Evolutionary conservation across 2,888 invertebrate species (phyloP).

Genomic region (Pyrgus malvae): DNA sequence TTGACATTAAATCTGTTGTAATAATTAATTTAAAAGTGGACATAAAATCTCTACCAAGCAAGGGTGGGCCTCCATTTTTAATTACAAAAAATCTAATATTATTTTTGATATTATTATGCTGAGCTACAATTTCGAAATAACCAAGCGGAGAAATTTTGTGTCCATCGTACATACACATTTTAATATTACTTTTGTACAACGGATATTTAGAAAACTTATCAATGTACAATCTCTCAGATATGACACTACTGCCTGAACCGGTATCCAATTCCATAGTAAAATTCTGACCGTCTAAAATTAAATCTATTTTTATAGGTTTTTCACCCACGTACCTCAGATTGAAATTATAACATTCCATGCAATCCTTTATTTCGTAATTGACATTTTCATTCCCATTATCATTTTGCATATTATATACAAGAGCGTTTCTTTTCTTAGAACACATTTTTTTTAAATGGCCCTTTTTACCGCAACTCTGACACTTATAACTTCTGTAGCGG

Average conservation of each 20-base stretch:
- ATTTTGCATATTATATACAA: background rate
- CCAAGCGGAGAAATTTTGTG: conserved; percentile 31
- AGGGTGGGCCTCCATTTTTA: conserved; percentile 4
- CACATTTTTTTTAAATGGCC: conserved; percentile 29
- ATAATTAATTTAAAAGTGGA: background rate
- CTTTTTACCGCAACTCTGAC: conserved; percentile 22
- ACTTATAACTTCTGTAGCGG: conserved; percentile 23
- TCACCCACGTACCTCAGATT: conserved; percentile 25
- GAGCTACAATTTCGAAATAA: conserved; percentile 1
- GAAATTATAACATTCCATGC: conserved; percentile 24
- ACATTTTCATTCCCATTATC: background rate
- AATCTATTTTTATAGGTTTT: conserved; percentile 14
- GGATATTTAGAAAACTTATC: conserved; percentile 22
- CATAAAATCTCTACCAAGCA: conserved; percentile 18
- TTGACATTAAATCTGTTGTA: background rate
- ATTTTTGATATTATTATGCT: background rate
- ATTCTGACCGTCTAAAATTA: background rate
- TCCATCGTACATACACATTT: conserved; percentile 37
- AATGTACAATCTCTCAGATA: conserved; percentile 20
- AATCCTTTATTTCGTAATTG: background rate
- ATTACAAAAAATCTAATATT: conserved; percentile 1
- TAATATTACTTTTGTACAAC: conserved; percentile 24
- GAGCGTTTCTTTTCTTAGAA: background rate
- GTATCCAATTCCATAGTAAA: conserved; percentile 25
- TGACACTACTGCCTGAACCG: conserved; percentile 24